Base-by-base conservation (phyloP, 2,888 invertebrate genomes). In the Tetheella fluctuosa region DNA sequence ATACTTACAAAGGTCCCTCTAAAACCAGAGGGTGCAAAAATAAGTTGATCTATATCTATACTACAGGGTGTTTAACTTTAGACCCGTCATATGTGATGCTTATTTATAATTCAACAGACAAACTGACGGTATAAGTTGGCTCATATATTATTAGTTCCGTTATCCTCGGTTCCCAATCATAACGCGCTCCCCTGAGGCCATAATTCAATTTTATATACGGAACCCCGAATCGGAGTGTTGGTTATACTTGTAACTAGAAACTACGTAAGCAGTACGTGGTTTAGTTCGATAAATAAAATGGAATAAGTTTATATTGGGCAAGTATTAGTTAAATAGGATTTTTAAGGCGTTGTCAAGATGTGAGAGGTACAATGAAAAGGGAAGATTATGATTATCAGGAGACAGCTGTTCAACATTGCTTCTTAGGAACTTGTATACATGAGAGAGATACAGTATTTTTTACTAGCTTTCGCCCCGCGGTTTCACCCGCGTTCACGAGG, bases 191-290 rank as follows among this genome's bases (percentile, higher is more conserved):
- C 55, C 10, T 1, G 55, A 8, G 55, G 23, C 55, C 20, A 23
- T 55, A 55, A 55, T 55, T 55, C 55, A 55, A 55, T 55, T 37
- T 55, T 37, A 55, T 55, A 34, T 34, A 34, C 30, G 37, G 17
- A n/a, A 55, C 55, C 48, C 20, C 3, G 8, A 20, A 48, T 20
- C 17, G 17, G 1, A 20, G 17, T 20, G 20, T 6, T 7, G 15
- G 34, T 10, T 0, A 39, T 39, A 48, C 48, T 48, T 20, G 48
- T 20, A 20, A 48, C 48, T 48, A 4, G 48, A 39, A 39, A 48
- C 48, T 48, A 48, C 20, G 20, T 20, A 17, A 48, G 17, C 39
- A 39, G 5, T n/a, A 39, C 39, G 39, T 39, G n/a, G 34, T 34
- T 4, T 25, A 34, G 7, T 34, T 34, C 34, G 34, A 12, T 34